Percentiles rank a stretch among this genome's conserved stretches.
phyloP scores from a whole-genome alignment of 2,113 vertebrate genomes.

The Symphodus melops region DNA sequence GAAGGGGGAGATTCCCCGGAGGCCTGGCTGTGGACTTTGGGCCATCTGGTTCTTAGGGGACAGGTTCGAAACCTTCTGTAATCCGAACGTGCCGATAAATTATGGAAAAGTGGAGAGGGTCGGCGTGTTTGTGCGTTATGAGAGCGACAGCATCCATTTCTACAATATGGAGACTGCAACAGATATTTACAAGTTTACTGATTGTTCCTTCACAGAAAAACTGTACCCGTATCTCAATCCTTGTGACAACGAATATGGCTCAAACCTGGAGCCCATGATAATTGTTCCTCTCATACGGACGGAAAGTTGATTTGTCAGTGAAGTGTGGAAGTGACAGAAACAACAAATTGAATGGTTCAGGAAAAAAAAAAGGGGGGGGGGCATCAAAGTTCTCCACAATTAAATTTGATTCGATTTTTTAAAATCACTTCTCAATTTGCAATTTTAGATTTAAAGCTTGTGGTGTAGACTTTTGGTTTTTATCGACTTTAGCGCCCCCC shows the following conservation, averaged over 20 bases:
- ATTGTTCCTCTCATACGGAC: slow-evolving; percentile 39
- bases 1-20: not conserved
- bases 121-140: slow-evolving; percentile 65
- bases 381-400: not conserved
- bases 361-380: not conserved
- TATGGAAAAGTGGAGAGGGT: slow-evolving; percentile 45
- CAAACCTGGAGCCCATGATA: slow-evolving; percentile 58
- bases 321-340: not conserved
- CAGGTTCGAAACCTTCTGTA: slow-evolving; percentile 41
- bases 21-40: slow-evolving; percentile 48
- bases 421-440: too few species aligned
- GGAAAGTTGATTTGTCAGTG: not conserved
- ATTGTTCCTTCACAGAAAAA: slow-evolving; percentile 42
- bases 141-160: slow-evolving; percentile 46
- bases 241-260: slow-evolving; percentile 64
- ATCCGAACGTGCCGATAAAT: slow-evolving; percentile 16
- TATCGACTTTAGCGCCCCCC: too few species aligned
- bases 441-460: too few species aligned
- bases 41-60: slow-evolving; percentile 50
- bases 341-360: not conserved
- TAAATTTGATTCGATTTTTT: too few species aligned
- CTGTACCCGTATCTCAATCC: slow-evolving; percentile 68
- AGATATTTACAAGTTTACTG: slow-evolving; percentile 44
- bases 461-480: too few species aligned
- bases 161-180: slow-evolving; percentile 29